Conservation (phyloP, 2,113 vertebrate genomes). For the Leuciscus idus region DNA sequence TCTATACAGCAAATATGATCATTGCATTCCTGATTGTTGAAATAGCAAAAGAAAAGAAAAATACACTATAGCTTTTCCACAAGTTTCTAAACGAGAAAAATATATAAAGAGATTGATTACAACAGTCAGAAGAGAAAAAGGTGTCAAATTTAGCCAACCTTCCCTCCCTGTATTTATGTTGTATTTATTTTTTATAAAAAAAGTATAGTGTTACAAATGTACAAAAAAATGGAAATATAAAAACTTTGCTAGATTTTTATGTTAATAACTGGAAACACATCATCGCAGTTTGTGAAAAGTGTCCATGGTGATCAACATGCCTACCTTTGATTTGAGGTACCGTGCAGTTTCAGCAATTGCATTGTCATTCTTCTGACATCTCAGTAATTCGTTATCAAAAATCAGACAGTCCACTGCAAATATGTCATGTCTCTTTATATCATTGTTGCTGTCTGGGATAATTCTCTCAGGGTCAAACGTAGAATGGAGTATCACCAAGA, state of each 20-base stretch:
- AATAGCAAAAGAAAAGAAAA: neutral
- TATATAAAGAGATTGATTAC: neutral
- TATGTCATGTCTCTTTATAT: neutral
- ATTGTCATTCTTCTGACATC: fast-evolving
- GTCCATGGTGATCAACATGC: neutral
- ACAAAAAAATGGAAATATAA: neutral
- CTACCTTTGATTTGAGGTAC: neutral
- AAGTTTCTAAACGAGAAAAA: neutral
- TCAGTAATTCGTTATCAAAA: neutral
- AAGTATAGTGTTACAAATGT: neutral
- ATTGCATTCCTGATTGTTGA: neutral
- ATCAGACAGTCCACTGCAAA: slow-evolving; percentile 60
- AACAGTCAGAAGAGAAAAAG: neutral
- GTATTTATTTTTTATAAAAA: too few species aligned
- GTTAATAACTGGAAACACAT: too few species aligned
- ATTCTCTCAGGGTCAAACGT: neutral
- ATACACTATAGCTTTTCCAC: neutral
- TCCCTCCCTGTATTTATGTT: neutral
- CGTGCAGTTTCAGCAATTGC: fast-evolving
- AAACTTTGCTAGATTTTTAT: neutral
- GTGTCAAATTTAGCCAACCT: too few species aligned
- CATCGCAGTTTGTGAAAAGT: too few species aligned
- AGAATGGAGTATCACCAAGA: neutral
- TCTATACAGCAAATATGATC: neutral
- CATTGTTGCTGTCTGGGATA: neutral